These are phyloP conservation scores for Lagopus leucura DNA, from an alignment of 2,113 vertebrate species.

Conservation along the genomic window DNA sequence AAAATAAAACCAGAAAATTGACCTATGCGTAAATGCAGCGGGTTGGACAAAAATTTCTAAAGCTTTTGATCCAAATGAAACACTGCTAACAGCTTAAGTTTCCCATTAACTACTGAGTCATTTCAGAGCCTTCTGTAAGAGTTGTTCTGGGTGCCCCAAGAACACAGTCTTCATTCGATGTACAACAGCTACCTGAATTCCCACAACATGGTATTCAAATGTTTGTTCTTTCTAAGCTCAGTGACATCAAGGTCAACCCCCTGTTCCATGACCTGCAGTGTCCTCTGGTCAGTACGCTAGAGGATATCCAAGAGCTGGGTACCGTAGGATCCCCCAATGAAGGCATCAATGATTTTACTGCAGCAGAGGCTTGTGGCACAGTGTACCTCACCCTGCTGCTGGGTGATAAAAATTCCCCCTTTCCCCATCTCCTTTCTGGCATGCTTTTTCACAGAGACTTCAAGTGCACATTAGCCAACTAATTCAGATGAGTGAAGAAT, in stretches of 20 bases:
- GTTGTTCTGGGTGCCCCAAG: not conserved
- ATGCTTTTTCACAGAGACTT: not conserved
- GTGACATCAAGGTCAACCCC: not conserved
- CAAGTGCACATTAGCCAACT: not conserved
- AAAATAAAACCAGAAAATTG: not conserved
- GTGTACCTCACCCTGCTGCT: not conserved
- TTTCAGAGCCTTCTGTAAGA: not conserved
- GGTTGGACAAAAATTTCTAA: not conserved
- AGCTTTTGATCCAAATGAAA: conserved; percentile 28
- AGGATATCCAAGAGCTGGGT: not conserved
- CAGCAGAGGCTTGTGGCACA: not conserved
- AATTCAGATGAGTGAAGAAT: not conserved
- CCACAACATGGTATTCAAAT: not conserved
- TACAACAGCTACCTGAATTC: not conserved
- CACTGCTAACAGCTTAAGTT: not conserved
- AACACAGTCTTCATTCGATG: not conserved
- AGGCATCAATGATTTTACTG: not conserved
- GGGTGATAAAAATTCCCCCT: not conserved
- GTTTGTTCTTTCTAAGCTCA: not conserved
- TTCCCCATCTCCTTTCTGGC: not conserved
- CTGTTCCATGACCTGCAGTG: not conserved
- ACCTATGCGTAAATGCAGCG: not conserved
- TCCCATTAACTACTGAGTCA: not conserved
- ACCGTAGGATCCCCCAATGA: not conserved
- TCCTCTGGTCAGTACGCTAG: not conserved